Percentiles rank a stretch among this genome's conserved stretches.
Conservation (phyloP, 2,113 vertebrate genomes). For the Nesoenas mayeri region DNA sequence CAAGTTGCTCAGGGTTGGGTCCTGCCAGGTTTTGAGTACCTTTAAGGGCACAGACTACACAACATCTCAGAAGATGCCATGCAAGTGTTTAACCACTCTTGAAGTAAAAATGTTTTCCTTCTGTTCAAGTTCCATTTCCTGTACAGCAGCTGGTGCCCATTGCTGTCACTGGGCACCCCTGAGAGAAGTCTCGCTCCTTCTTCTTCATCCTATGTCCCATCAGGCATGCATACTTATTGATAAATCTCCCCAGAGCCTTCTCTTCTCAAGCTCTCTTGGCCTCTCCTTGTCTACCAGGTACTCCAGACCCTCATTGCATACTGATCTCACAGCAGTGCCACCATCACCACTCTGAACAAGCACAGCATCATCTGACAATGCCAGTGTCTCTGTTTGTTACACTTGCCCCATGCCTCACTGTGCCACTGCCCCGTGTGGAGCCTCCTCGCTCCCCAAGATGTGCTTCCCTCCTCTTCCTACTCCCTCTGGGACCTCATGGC, state of each 20-base stretch:
- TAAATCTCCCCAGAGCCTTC: not conserved
- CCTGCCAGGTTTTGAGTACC: not conserved
- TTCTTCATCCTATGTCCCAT: not conserved
- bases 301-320: not conserved
- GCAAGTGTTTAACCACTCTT: too few relatives aligned
- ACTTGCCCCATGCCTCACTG: rapidly evolving
- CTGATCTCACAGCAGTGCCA: not conserved
- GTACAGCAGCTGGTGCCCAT: not conserved
- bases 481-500: rapidly evolving
- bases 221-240: not conserved
- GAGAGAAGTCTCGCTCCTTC: not conserved
- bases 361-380: not conserved
- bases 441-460: not conserved
- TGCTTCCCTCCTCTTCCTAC: not conserved
- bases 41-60: not conserved
- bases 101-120: not conserved
- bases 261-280: not conserved
- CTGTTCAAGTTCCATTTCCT: not conserved
- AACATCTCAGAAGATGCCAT: not conserved
- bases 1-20: not conserved
- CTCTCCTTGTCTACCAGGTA: not conserved
- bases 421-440: not conserved
- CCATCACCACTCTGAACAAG: not conserved
- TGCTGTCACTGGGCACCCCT: not conserved
- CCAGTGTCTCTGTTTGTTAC: too few relatives aligned